Conservation (phyloP, 92 coral and sea anemone genomes). For the Porites rus region DNA sequence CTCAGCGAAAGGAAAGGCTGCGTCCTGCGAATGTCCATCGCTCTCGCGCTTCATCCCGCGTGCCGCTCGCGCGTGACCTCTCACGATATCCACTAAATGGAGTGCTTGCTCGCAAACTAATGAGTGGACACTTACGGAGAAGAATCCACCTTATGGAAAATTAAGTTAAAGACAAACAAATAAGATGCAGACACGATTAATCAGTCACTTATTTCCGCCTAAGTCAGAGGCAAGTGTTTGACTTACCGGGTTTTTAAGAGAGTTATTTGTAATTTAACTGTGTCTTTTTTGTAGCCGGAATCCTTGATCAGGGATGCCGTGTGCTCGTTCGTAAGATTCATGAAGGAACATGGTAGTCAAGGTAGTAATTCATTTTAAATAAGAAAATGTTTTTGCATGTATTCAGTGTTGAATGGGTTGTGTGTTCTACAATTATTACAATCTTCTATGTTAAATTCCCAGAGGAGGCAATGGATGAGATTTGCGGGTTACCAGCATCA, state of each 20-base stretch:
- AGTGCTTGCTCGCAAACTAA: too few species aligned
- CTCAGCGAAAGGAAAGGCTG: too few species aligned
- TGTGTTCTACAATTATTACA: neutral
- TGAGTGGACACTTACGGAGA: too few species aligned
- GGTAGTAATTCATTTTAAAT: neutral
- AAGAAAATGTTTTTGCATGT: neutral
- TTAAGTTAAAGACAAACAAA: too few species aligned
- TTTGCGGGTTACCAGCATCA: neutral
- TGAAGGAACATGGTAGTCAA: conserved; percentile 36
- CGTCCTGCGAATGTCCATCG: too few species aligned
- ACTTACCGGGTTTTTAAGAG: neutral
- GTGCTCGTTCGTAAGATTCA: conserved; percentile 54
- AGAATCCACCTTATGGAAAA: too few species aligned
- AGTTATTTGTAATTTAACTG: neutral
- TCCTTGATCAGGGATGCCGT: conserved; percentile 70
- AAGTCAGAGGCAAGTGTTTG: too few species aligned
- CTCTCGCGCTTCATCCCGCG: too few species aligned
- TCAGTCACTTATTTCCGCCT: too few species aligned
- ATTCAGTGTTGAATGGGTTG: neutral
- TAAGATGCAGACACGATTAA: too few species aligned
- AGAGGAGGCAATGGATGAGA: neutral
- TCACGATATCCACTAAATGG: too few species aligned
- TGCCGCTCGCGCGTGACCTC: too few species aligned
- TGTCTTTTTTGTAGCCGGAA: conserved; percentile 57
- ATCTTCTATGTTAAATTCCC: neutral